phyloP scores from a whole-genome alignment of 2,797 vertebrate genomes.

The Cyprinella venusta region DNA sequence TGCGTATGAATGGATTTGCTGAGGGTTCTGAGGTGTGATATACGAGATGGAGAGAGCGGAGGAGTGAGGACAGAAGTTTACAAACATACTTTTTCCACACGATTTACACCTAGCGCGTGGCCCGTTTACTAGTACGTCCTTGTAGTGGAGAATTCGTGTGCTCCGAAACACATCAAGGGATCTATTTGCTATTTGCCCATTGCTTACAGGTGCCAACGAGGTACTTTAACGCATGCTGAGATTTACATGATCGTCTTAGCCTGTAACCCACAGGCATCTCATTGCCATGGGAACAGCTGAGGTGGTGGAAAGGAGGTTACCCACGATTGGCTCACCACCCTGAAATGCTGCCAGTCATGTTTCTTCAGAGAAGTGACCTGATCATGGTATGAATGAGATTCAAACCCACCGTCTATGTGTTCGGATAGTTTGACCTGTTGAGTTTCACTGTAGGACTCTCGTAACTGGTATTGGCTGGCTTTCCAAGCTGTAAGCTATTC shows the following conservation, averaged over 20 bases:
- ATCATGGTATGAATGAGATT: slow-evolving; percentile 32
- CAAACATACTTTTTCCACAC: slow-evolving; percentile 9
- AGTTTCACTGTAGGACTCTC: not conserved
- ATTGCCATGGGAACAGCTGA: slow-evolving; percentile 52
- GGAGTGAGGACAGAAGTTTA: slow-evolving; percentile 18
- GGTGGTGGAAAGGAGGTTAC: slow-evolving; percentile 33
- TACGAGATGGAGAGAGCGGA: slow-evolving; percentile 6
- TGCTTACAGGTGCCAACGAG: slow-evolving; percentile 10
- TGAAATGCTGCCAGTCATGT: slow-evolving; percentile 28
- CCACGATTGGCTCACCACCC: slow-evolving; percentile 34
- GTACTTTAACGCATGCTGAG: slow-evolving; percentile 24
- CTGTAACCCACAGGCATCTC: slow-evolving; percentile 36
- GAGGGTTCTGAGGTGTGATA: slow-evolving; percentile 43
- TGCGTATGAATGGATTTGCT: slow-evolving; percentile 37
- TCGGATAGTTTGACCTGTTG: slow-evolving; percentile 5
- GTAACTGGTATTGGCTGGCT: not conserved
- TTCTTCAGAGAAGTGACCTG: slow-evolving; percentile 32
- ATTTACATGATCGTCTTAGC: slow-evolving; percentile 29
- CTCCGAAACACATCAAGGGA: not conserved
- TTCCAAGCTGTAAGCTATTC: not conserved
- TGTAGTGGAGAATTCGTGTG: not conserved
- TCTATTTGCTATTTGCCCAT: slow-evolving; percentile 1
- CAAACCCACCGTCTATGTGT: slow-evolving; percentile 21
- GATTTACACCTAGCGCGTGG: not conserved
- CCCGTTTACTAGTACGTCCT: not conserved